Evolutionary conservation across 2,888 invertebrate genomes (phyloP).

Genomic region (Acanthopleura granulata): DNA sequence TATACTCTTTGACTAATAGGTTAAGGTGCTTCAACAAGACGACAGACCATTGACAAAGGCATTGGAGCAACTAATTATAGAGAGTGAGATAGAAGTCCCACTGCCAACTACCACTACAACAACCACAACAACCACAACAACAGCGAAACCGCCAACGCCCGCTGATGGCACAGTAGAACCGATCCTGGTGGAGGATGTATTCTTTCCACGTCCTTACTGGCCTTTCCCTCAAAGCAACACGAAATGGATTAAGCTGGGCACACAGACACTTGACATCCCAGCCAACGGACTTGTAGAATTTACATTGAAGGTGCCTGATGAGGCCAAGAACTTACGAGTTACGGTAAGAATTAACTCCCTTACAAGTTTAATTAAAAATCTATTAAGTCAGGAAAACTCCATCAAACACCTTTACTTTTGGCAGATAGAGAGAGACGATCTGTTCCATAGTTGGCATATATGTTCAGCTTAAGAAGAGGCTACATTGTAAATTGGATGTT

Average conservation of each 20-base stretch:
- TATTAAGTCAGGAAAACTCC: no score
- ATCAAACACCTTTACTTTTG: no score
- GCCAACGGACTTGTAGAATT: slow-evolving; percentile 4
- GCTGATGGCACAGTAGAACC: neutral
- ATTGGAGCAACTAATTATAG: neutral
- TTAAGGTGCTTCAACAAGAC: slow-evolving; percentile 13
- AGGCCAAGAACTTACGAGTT: neutral
- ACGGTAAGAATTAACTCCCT: neutral
- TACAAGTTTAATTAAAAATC: no score
- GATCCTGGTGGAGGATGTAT: neutral
- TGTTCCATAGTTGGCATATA: no score
- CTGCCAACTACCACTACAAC: neutral
- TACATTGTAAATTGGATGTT: no score
- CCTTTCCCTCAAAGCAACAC: neutral
- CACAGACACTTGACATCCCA: neutral
- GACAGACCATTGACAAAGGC: neutral
- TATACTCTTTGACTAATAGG: neutral
- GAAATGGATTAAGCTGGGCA: neutral
- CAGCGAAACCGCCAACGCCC: neutral
- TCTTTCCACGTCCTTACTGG: neutral
- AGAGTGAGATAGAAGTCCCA: neutral
- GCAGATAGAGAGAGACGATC: no score
- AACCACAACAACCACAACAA: neutral
- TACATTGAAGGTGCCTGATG: neutral
- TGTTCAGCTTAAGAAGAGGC: no score